Evolutionary conservation across 1,140 invertebrate genomes (phyloP).

Genomic region (Hestina assimilis): DNA sequence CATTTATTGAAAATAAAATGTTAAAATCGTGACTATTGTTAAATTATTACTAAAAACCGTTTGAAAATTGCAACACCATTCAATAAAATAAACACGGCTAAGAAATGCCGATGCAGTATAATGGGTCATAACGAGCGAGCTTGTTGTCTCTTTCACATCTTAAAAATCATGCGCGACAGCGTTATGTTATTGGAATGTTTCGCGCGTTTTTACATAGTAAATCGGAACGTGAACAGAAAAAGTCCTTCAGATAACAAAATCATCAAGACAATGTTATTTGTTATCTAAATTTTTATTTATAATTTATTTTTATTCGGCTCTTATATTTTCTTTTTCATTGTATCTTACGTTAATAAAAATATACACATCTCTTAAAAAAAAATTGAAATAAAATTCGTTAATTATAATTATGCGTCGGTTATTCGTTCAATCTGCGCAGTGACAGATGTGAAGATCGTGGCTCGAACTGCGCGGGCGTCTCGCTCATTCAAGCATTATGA

Average conservation of each 20-base stretch:
- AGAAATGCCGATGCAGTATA: slow-evolving; percentile 4
- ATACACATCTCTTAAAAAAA: not conserved
- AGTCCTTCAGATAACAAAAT: not conserved
- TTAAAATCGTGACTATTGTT: not conserved
- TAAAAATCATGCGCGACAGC: slow-evolving; percentile 8
- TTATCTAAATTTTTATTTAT: not conserved
- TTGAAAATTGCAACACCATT: not conserved
- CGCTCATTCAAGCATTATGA: slow-evolving; percentile 65
- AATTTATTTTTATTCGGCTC: not conserved
- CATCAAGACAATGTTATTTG: not conserved
- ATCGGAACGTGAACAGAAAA: not conserved
- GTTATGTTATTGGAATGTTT: slow-evolving; percentile 19
- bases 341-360: not conserved
- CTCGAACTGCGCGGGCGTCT: slow-evolving; percentile 15
- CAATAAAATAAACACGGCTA: not conserved
- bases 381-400: not conserved
- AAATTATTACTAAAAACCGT: too few relatives aligned
- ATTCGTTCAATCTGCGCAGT: slow-evolving; percentile 4
- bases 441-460: slow-evolving; percentile 37
- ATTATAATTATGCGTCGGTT: not conserved
- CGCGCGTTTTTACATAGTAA: slow-evolving; percentile 18
- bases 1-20: not conserved
- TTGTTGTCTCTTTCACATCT: slow-evolving; percentile 5
- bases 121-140: slow-evolving; percentile 2
- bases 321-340: not conserved